phyloP scores from a whole-genome alignment of 2,113 vertebrate genomes.

The Bombycilla garrulus region DNA sequence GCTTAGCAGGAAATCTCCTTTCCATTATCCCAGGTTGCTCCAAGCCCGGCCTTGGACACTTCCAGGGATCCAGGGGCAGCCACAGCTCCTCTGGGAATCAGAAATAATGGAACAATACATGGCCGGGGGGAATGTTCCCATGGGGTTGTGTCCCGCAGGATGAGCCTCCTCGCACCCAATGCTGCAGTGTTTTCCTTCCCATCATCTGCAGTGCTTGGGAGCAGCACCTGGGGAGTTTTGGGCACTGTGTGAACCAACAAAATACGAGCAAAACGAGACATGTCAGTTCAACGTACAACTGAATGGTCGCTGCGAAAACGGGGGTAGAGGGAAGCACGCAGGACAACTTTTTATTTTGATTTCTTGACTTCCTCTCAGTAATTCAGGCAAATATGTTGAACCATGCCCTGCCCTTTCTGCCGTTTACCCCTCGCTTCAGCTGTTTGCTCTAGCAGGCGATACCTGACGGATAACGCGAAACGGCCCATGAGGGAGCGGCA shows the following conservation, averaged over 20 bases:
- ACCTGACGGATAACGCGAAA: background rate
- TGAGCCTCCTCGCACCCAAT: background rate
- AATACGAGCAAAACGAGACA: accelerated
- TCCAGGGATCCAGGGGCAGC: background rate
- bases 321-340: background rate
- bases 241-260: background rate
- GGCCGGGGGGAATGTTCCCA: accelerated
- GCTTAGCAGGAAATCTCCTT: background rate
- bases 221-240: accelerated
- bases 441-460: too few relatives aligned
- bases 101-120: too few relatives aligned
- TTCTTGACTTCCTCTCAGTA: background rate
- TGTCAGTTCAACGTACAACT: background rate
- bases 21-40: accelerated
- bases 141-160: accelerated
- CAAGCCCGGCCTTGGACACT: background rate
- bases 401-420: background rate
- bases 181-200: background rate
- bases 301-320: background rate
- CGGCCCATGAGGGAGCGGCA: background rate
- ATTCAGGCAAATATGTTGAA: background rate
- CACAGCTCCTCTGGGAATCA: background rate
- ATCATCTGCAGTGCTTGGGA: accelerated
- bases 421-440: background rate
- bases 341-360: background rate